A percentile compares a stretch with the other conserved stretches of the same genome.
Conservation (phyloP, 2,888 invertebrate genomes). For the Luperina testacea region DNA sequence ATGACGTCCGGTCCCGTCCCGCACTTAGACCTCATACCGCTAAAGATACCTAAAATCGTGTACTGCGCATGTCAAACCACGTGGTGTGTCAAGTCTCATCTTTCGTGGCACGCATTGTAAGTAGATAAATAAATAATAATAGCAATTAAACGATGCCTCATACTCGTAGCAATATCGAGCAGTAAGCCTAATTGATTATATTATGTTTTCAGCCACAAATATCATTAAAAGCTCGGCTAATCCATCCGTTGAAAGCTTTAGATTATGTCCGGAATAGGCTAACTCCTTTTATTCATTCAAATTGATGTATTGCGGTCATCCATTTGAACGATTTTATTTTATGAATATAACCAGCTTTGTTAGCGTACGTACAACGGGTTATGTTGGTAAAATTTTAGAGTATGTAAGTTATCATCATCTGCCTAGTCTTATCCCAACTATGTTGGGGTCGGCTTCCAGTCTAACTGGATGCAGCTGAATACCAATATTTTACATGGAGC, state of each 20-base stretch:
- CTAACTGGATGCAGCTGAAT: background rate
- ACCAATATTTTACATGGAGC: background rate
- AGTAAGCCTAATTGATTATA: slow-evolving; percentile 15
- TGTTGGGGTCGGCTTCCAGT: background rate
- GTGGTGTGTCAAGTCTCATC: too few species aligned
- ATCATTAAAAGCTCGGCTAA: slow-evolving; percentile 17
- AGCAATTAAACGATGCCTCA: background rate
- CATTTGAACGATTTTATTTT: slow-evolving; percentile 15
- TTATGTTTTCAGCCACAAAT: slow-evolving; percentile 10
- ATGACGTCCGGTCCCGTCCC: too few species aligned
- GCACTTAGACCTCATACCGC: too few species aligned
- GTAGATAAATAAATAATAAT: too few species aligned
- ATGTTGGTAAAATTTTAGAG: background rate
- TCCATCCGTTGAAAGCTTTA: slow-evolving; percentile 33
- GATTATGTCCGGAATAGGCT: background rate
- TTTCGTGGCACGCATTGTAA: too few species aligned
- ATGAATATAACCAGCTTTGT: background rate
- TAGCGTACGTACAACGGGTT: background rate
- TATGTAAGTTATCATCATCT: background rate
- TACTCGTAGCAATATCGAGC: background rate
- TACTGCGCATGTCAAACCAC: too few species aligned
- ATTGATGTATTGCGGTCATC: slow-evolving; percentile 28
- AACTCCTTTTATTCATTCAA: slow-evolving; percentile 25
- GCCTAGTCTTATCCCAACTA: background rate
- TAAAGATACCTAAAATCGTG: too few species aligned